A percentile compares a stretch with the other conserved stretches of the same genome.
These are phyloP conservation scores for Drosophila burlai DNA, from an alignment of 1,140 invertebrate species.

Conservation along the genomic window DNA sequence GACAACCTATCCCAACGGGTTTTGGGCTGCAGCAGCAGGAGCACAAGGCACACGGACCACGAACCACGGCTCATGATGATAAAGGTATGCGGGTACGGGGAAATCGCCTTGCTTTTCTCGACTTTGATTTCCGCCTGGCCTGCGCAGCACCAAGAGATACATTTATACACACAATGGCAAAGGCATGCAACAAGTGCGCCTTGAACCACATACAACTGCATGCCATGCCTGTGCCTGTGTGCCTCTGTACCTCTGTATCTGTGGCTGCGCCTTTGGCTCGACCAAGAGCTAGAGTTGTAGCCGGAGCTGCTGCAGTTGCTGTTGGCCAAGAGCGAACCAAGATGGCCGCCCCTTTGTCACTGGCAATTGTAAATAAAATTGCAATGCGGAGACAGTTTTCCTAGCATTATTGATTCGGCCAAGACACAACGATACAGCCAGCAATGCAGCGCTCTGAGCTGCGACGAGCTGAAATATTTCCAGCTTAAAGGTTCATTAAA, in stretches of 20 bases:
- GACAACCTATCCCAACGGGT: constrained; percentile 81
- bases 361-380: constrained; percentile 42
- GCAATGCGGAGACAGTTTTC: constrained; percentile 52
- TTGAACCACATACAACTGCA: constrained; percentile 58
- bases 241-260: constrained; percentile 23
- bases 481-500: constrained; percentile 84
- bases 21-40: constrained; percentile 54
- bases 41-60: constrained; percentile 2
- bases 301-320: constrained; percentile 20
- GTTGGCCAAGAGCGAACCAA: constrained; percentile 58
- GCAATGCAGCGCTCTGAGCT: constrained; percentile 26
- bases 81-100: constrained; percentile 23
- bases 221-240: constrained; percentile 7
- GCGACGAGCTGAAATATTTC: constrained; percentile 65
- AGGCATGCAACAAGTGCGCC: constrained; percentile 73
- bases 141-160: constrained; percentile 9
- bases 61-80: not conserved
- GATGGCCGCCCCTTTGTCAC: constrained; percentile 63
- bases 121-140: constrained; percentile 62
- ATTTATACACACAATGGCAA: constrained; percentile 30
- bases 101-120: constrained; percentile 29
- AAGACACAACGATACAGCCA: constrained; percentile 21
- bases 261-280: constrained; percentile 62
- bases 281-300: constrained; percentile 42
- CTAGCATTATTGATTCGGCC: constrained; percentile 42